A percentile compares a stretch with the other conserved stretches of the same genome.
phyloP scores from a whole-genome alignment of 2,888 invertebrate genomes.

The Euspilapteryx auroguttella region DNA sequence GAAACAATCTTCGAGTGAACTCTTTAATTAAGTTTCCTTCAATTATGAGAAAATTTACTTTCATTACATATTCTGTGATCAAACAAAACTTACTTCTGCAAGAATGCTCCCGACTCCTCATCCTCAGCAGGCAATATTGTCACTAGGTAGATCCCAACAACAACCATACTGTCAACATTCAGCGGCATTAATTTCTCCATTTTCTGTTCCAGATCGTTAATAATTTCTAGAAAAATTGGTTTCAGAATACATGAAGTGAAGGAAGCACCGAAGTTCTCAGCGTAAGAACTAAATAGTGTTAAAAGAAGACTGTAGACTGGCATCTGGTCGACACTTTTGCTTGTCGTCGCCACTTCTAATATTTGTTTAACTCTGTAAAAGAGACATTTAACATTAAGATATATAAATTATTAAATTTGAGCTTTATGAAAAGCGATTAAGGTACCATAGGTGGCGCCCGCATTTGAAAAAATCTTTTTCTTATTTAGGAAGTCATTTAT shows the following conservation, averaged over 20 bases:
- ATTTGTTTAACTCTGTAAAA: slow-evolving; percentile 43
- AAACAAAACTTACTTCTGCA: slow-evolving; percentile 67
- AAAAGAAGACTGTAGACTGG: slow-evolving; percentile 32
- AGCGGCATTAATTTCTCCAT: slow-evolving; percentile 57
- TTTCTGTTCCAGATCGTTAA: slow-evolving; percentile 63
- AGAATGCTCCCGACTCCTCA: slow-evolving; percentile 48
- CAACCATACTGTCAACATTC: slow-evolving; percentile 54
- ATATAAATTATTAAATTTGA: background rate
- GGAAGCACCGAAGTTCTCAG: slow-evolving; percentile 67
- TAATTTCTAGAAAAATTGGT: slow-evolving; percentile 57
- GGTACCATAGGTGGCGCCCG: too few relatives aligned
- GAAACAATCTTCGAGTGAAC: too few relatives aligned
- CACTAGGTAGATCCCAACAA: slow-evolving; percentile 65
- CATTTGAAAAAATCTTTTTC: too few relatives aligned
- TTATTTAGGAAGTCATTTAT: too few relatives aligned
- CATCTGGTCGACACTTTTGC: slow-evolving; percentile 30
- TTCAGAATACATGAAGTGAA: slow-evolving; percentile 63
- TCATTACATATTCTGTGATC: too few relatives aligned
- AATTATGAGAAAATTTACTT: too few relatives aligned
- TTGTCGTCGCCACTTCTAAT: slow-evolving; percentile 25
- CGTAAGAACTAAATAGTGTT: slow-evolving; percentile 37
- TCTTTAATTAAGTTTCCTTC: too few relatives aligned
- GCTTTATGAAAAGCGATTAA: too few relatives aligned
- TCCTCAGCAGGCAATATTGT: slow-evolving; percentile 53
- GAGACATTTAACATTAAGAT: too few relatives aligned